Base-by-base conservation (phyloP, 2,797 vertebrate genomes). In the Syngnathus acus region DNA sequence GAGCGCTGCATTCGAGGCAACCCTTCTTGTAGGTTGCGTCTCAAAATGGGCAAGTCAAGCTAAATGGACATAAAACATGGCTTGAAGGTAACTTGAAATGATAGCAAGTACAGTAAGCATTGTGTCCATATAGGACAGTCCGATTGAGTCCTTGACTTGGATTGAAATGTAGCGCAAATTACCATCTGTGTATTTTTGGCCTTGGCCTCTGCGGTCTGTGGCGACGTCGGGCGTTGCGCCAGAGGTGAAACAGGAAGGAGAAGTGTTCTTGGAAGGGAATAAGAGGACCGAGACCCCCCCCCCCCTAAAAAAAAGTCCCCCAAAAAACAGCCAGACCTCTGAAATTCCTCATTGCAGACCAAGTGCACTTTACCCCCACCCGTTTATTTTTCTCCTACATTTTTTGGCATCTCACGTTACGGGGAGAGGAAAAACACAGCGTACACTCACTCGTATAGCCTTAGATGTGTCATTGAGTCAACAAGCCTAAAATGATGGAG, bases 231-330 rank as follows among this genome's bases (percentile, higher is more conserved):
- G 91, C 91, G 47, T 71, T 64, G 61, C 81, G 92, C 92, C 92
- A 93, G 90, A 91, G 91, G 90, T 92, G 91, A 92, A 89, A 89
- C 89, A 90, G 89, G 91, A 92, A 91, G 88, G 89, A 92, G 90
- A 91, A 90, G 89, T 90, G 90, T 90, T 92, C 90, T 91, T 92
- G 90, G 89, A 92, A 89, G 86, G 89, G 89, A 91, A 86, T 86
- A 88, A 90, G 89, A 89, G 80, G 74, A 86, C 86, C 86, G 82
- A 88, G 82, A 89, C 19, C 50, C 82, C 57, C 57, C 17, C 8
- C 2, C 8, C 19, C 16, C 37, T 0, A 3, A 3, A 32, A 32
- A 32, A 32, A 32, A 32, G 26, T 2, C 26, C 26, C 26, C 26
- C 26, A 32, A 32, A 32, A 32, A 32, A 32, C 50, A 9, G 19